Conservation (phyloP, 64 coral and sea anemone species). For the Montipora capricornis region DNA sequence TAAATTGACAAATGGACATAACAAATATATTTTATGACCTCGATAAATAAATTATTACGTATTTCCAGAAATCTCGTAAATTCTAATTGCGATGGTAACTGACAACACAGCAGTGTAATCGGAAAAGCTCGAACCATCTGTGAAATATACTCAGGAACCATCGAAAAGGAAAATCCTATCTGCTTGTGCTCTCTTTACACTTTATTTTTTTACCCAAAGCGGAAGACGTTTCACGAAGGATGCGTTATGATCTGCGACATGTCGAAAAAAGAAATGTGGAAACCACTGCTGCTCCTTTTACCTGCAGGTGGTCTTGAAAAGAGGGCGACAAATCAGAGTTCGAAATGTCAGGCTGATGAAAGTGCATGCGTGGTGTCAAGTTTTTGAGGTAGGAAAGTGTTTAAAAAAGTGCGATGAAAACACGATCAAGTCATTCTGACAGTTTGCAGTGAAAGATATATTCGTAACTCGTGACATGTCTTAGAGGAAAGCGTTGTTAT, state of each 20-base stretch:
- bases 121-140: background rate
- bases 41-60: slow-evolving; percentile 23
- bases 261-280: too few relatives aligned
- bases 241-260: too few relatives aligned
- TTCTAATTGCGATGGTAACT: background rate
- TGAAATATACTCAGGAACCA: background rate
- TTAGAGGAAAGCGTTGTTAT: background rate
- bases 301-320: too few relatives aligned
- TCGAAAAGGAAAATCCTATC: background rate
- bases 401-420: background rate
- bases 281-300: too few relatives aligned
- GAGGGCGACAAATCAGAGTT: too few relatives aligned
- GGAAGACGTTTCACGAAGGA: background rate
- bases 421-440: background rate
- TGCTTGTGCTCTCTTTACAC: background rate
- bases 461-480: background rate
- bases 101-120: background rate
- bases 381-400: background rate
- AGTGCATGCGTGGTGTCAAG: too few relatives aligned
- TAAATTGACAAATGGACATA: slow-evolving; percentile 30
- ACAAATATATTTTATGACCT: background rate
- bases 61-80: background rate
- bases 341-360: too few relatives aligned
- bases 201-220: background rate
- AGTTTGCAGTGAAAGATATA: background rate